Conservation (phyloP, 2,888 invertebrate species). For the Hirtodrosophila confusa region DNA sequence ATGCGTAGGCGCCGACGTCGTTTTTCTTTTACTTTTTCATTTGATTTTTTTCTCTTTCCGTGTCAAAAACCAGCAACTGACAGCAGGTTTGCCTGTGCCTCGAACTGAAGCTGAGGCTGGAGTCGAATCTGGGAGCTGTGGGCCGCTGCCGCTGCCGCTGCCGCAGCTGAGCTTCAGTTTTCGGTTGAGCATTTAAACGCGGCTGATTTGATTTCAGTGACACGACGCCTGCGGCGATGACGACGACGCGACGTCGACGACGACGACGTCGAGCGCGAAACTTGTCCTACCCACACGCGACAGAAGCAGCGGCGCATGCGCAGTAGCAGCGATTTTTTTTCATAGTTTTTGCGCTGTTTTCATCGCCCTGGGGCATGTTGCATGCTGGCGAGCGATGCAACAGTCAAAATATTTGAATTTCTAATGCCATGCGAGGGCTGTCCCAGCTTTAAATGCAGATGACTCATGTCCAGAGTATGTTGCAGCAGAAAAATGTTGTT, state of each 20-base stretch:
- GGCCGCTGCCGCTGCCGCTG: conserved; percentile 18
- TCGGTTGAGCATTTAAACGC: conserved; percentile 78
- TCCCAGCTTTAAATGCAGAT: conserved; percentile 45
- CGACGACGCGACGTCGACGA: conserved; percentile 34
- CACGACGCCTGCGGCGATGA: conserved; percentile 73
- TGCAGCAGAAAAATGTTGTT: conserved; percentile 12
- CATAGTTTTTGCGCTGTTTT: conserved; percentile 44
- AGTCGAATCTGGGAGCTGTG: conserved; percentile 30
- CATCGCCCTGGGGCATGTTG: conserved; percentile 69
- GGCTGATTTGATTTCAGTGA: conserved; percentile 79
- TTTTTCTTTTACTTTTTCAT: conserved; percentile 19
- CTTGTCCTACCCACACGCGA: conserved; percentile 59
- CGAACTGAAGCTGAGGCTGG: conserved; percentile 34
- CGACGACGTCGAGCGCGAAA: conserved; percentile 36
- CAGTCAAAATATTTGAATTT: conserved; percentile 82
- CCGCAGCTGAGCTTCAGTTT: conserved; percentile 56
- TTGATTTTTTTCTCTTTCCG: conserved; percentile 46
- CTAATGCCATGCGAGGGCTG: conserved; percentile 71
- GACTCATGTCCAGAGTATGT: conserved; percentile 51
- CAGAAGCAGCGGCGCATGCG: conserved; percentile 54
- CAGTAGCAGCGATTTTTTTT: conserved; percentile 61
- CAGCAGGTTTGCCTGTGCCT: conserved; percentile 73
- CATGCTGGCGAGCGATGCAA: conserved; percentile 54
- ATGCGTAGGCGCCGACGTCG: conserved; percentile 76
- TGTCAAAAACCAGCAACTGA: conserved; percentile 77